Conservation (phyloP, 2,888 invertebrate species). For the Reticulitermes lucifugus region DNA sequence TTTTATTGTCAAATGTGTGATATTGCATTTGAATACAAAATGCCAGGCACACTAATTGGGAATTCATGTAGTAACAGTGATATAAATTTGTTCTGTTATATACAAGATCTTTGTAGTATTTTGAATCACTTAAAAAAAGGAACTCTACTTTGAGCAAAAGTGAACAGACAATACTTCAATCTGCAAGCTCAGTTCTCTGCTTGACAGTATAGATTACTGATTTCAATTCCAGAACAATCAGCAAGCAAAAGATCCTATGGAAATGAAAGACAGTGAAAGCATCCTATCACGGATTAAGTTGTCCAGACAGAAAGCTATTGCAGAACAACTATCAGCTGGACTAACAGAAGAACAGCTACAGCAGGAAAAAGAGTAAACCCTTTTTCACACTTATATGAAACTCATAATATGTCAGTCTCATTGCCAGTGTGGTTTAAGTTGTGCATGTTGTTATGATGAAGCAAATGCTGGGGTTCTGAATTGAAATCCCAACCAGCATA, state of each 20-base stretch:
- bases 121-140: no score
- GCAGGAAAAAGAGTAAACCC: conserved; percentile 58
- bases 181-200: no score
- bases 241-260: not conserved
- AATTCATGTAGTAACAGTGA: no score
- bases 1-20: not conserved
- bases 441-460: no score
- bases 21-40: not conserved
- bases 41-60: not conserved
- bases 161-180: no score
- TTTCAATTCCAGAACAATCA: not conserved
- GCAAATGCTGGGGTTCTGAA: no score
- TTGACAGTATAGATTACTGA: not conserved
- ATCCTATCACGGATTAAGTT: conserved; percentile 41
- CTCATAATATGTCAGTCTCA: no score
- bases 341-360: conserved; percentile 57
- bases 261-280: not conserved
- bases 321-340: conserved; percentile 55
- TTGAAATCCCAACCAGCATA: no score
- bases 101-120: no score
- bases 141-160: not conserved
- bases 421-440: no score
- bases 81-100: no score
- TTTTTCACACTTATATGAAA: not conserved
- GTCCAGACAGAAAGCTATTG: conserved; percentile 49